Percentiles rank a stretch among this genome's conserved stretches.
Conservation (phyloP, 2,888 invertebrate genomes). For the Stenoptilia bipunctidactyla region DNA sequence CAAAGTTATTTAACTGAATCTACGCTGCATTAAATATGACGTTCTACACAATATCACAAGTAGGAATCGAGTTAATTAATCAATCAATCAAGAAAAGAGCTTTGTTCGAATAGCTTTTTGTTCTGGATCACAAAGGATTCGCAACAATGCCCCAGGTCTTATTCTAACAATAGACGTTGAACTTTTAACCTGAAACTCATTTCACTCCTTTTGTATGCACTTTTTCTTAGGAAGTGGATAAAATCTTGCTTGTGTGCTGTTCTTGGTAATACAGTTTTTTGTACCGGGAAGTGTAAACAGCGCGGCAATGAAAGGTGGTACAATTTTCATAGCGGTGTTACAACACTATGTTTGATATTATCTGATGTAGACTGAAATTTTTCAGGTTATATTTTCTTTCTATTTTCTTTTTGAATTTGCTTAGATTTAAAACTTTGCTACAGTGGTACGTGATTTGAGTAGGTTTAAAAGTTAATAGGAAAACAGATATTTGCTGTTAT, state of each 20-base stretch:
- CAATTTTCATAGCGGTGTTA: too few relatives aligned
- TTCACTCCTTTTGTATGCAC: slow-evolving; percentile 25
- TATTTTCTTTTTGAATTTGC: too few relatives aligned
- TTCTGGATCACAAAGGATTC: slow-evolving; percentile 37
- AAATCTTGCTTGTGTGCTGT: neutral
- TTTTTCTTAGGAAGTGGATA: slow-evolving; percentile 5
- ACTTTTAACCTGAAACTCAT: slow-evolving; percentile 37
- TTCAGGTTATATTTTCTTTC: too few relatives aligned
- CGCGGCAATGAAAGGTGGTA: too few relatives aligned
- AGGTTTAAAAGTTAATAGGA: too few relatives aligned
- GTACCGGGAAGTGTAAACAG: neutral
- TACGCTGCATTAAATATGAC: slow-evolving; percentile 23
- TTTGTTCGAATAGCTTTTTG: slow-evolving; percentile 43
- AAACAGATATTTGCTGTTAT: too few relatives aligned
- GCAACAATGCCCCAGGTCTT: slow-evolving; percentile 29
- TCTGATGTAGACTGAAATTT: neutral
- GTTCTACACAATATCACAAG: too few relatives aligned
- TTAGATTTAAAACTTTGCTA: too few relatives aligned
- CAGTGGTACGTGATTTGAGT: too few relatives aligned
- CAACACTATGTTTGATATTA: slow-evolving; percentile 1
- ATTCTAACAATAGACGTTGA: slow-evolving; percentile 28
- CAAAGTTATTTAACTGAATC: neutral
- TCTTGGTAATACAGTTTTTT: neutral
- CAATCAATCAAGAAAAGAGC: slow-evolving; percentile 38
- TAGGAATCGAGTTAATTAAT: slow-evolving; percentile 42